Evolutionary conservation across 2,888 invertebrate species (phyloP).

Genomic region (Tortrix viridana): DNA sequence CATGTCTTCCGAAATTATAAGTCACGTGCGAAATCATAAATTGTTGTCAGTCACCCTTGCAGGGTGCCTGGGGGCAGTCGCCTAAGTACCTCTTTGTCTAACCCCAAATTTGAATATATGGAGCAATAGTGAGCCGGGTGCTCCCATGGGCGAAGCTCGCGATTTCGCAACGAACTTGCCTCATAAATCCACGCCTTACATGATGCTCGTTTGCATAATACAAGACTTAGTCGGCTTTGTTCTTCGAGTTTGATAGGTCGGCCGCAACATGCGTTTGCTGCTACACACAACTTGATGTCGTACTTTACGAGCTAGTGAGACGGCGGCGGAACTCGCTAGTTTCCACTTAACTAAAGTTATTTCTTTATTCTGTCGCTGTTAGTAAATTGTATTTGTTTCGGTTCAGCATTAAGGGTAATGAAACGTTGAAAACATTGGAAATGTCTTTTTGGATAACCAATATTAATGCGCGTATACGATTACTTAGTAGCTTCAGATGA

Average conservation of each 20-base stretch:
- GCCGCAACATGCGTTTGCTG: constrained; percentile 52
- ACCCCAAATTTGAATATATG: constrained; percentile 79
- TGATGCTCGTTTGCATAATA: constrained; percentile 84
- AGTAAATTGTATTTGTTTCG: background rate
- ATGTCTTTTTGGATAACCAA: too few species aligned
- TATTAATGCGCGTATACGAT: too few species aligned
- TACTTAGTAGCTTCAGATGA: too few species aligned
- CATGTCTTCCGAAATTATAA: background rate
- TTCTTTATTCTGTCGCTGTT: background rate
- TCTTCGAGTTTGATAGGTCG: constrained; percentile 75
- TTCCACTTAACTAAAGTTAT: background rate
- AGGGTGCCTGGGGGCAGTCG: constrained; percentile 46
- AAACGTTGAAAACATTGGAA: background rate
- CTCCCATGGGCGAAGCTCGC: constrained; percentile 66
- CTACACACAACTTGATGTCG: constrained; percentile 44
- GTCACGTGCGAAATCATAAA: constrained; percentile 47
- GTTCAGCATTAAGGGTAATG: too few species aligned
- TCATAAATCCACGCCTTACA: constrained; percentile 83
- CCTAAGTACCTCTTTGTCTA: constrained; percentile 49
- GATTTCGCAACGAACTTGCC: constrained; percentile 78
- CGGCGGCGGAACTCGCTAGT: constrained; percentile 6
- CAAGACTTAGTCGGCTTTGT: constrained; percentile 80
- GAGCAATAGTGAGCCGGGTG: constrained; percentile 63
- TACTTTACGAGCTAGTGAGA: constrained; percentile 13
- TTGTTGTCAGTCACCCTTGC: constrained; percentile 55